phyloP scores from a whole-genome alignment of 2,113 vertebrate genomes.

The Malaclemys terrapin region DNA sequence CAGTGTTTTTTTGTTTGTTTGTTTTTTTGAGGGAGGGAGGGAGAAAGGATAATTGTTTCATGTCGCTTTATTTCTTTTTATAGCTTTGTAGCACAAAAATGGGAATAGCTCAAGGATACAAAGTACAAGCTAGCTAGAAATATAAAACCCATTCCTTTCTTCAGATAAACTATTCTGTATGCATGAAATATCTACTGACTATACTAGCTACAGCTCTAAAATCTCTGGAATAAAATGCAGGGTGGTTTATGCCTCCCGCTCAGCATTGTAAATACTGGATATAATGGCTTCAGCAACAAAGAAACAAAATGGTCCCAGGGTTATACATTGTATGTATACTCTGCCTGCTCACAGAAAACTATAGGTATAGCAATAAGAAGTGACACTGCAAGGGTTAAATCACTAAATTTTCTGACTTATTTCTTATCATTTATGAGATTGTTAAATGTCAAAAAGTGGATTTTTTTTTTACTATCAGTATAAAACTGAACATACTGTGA shows the following conservation, averaged over 20 bases:
- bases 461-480: conserved; percentile 84
- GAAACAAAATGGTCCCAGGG: background rate
- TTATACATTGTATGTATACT: background rate
- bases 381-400: conserved; percentile 80
- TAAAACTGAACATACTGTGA: conserved; percentile 87
- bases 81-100: background rate
- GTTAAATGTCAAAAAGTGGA: conserved; percentile 86
- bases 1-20: background rate
- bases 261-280: background rate
- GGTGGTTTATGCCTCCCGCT: background rate
- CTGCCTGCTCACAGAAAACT: conserved; percentile 40
- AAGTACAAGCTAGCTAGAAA: background rate
- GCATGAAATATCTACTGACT: background rate
- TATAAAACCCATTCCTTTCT: background rate
- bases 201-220: background rate
- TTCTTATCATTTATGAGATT: conserved; percentile 83
- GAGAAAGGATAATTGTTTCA: background rate
- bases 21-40: background rate
- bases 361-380: conserved; percentile 66
- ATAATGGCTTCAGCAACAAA: conserved; percentile 19
- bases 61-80: background rate
- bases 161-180: background rate
- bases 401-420: conserved; percentile 79
- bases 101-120: background rate
- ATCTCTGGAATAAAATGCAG: conserved; percentile 10